Percentiles rank a stretch among this genome's conserved stretches.
Evolutionary conservation across 2,113 vertebrate genomes (phyloP).

Genomic region (Lepisosteus osseus): DNA sequence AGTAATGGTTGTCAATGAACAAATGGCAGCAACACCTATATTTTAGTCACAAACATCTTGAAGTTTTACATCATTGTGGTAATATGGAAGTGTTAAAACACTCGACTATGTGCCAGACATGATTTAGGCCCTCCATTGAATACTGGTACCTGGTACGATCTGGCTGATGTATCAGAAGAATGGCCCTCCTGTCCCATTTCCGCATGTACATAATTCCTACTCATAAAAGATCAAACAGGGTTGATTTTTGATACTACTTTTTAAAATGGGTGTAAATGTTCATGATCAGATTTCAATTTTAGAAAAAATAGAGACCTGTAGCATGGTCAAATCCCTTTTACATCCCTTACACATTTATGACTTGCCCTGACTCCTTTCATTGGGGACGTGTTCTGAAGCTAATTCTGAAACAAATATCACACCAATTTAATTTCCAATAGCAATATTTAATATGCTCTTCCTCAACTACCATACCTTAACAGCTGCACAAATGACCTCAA

Average conservation of each 20-base stretch:
- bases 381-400: not conserved
- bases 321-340: constrained; percentile 1
- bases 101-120: not conserved
- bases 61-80: not conserved
- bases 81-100: not conserved
- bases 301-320: not conserved
- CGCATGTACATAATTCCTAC: not conserved
- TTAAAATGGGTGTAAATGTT: too few species aligned
- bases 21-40: too few species aligned
- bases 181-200: not conserved
- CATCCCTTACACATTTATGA: not conserved
- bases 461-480: too few species aligned
- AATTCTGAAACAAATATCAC: too few species aligned
- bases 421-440: too few species aligned
- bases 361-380: constrained; percentile 2
- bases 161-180: not conserved
- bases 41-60: too few species aligned
- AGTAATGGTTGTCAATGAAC: not conserved
- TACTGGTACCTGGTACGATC: not conserved
- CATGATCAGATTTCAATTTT: too few species aligned
- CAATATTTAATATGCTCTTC: not conserved
- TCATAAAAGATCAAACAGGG: not conserved
- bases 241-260: too few species aligned
- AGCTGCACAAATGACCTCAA: too few species aligned
- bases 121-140: constrained; percentile 1